Conservation (phyloP, 2,797 vertebrate genomes). For the Coilia nasus region DNA sequence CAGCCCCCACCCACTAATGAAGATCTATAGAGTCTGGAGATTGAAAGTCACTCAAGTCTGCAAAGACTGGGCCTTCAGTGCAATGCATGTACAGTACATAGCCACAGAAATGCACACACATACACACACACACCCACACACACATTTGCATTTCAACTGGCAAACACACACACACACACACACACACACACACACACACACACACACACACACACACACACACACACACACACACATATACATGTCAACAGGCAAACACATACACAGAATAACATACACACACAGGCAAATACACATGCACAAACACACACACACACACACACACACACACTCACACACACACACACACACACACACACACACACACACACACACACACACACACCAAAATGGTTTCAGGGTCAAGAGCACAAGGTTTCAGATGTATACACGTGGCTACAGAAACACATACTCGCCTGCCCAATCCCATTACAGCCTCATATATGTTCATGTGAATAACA, state of each 20-base stretch:
- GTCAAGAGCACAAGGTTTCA: background rate
- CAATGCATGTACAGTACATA: background rate
- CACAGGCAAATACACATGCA: background rate
- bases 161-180: background rate
- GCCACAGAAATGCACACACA: too few species aligned
- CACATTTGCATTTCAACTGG: background rate
- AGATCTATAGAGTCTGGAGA: background rate
- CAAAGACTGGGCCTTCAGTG: background rate
- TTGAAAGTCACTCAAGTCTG: background rate
- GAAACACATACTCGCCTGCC: too few species aligned
- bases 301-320: background rate
- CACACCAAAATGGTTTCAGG: background rate
- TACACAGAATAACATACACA: background rate
- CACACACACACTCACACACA: background rate
- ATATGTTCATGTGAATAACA: background rate
- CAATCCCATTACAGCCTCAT: background rate
- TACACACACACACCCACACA: background rate
- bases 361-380: background rate
- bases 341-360: background rate
- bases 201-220: background rate
- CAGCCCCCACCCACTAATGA: slow-evolving; percentile 2
- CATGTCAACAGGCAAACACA: background rate
- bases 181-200: background rate
- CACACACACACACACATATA: background rate
- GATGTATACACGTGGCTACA: too few species aligned